Percentiles rank a stretch among this genome's conserved stretches.
Conservation (phyloP, 1,140 invertebrate genomes). For the Hyles vespertilio region DNA sequence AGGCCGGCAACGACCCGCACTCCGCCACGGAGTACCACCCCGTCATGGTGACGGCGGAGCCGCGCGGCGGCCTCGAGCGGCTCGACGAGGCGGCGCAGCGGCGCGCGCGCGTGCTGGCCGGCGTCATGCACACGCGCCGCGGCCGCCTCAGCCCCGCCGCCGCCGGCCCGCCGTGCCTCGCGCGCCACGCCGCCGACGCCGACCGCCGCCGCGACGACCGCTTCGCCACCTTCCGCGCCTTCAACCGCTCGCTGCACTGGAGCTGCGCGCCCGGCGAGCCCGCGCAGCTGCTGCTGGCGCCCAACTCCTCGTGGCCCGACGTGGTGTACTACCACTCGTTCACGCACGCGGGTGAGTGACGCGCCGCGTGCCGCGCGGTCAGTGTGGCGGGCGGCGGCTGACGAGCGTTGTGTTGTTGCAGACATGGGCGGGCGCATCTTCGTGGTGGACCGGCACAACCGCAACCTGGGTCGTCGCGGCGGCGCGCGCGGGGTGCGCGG, state of each 20-base stretch:
- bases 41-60: constrained; percentile 92
- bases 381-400: neutral
- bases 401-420: constrained; percentile 14
- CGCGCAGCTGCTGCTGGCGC: constrained; percentile 86
- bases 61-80: constrained; percentile 87
- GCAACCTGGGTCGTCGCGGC: constrained; percentile 35
- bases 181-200: constrained; percentile 78
- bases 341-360: constrained; percentile 78
- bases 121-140: constrained; percentile 1
- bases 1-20: constrained; percentile 93
- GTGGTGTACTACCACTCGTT: constrained; percentile 96
- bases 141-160: constrained; percentile 5
- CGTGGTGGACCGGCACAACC: constrained; percentile 55
- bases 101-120: constrained; percentile 57
- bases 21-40: constrained; percentile 93
- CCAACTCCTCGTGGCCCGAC: constrained; percentile 94
- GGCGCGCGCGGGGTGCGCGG: constrained; percentile 9
- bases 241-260: constrained; percentile 84
- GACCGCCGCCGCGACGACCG: constrained; percentile 88
- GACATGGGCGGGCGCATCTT: constrained; percentile 62
- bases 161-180: constrained; percentile 85
- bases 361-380: neutral
- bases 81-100: constrained; percentile 83
- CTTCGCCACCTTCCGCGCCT: constrained; percentile 88
- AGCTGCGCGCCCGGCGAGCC: constrained; percentile 83